Percentiles rank a stretch among this genome's conserved stretches.
Conservation (phyloP, 2,888 invertebrate genomes). For the Molorchus minor region DNA sequence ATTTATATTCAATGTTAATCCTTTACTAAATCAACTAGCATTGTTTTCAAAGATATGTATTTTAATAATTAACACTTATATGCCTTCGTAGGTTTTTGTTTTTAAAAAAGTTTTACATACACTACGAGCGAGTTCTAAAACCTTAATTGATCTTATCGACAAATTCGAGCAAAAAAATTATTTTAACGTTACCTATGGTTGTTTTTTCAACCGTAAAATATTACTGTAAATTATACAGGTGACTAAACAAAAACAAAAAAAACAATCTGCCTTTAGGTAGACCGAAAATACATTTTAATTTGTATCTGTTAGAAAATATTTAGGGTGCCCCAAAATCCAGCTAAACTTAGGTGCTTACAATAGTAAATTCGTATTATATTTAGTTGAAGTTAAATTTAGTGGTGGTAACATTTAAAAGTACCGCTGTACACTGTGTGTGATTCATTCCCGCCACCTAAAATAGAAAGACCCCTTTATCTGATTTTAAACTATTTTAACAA, state of each 20-base stretch:
- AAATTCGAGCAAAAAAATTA: slow-evolving; percentile 2
- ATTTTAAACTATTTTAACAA: slow-evolving; percentile 8
- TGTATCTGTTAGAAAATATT: too few species aligned
- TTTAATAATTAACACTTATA: background rate
- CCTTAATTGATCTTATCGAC: slow-evolving; percentile 1
- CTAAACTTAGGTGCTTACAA: slow-evolving; percentile 5
- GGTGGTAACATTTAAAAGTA: slow-evolving; percentile 18
- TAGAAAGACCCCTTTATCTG: slow-evolving; percentile 20
- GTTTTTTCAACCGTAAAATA: slow-evolving; percentile 14
- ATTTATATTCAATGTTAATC: slow-evolving; percentile 1
- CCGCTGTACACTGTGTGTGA: slow-evolving; percentile 2
- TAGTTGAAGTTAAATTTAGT: slow-evolving; percentile 18
- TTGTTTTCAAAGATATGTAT: background rate
- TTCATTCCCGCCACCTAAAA: slow-evolving; percentile 7
- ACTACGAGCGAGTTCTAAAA: background rate
- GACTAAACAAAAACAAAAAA: too few species aligned
- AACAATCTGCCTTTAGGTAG: too few species aligned
- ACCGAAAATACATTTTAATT: too few species aligned
- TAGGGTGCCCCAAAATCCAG: slow-evolving; percentile 20
- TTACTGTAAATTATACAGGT: background rate
- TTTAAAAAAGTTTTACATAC: background rate
- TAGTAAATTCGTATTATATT: slow-evolving; percentile 23
- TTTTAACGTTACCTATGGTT: slow-evolving; percentile 1
- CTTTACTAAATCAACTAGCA: background rate
- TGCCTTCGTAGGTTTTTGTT: background rate